Percentiles rank a stretch among this genome's conserved stretches.
Conservation (phyloP, 2,888 invertebrate genomes). For the Helobdella robusta region DNA sequence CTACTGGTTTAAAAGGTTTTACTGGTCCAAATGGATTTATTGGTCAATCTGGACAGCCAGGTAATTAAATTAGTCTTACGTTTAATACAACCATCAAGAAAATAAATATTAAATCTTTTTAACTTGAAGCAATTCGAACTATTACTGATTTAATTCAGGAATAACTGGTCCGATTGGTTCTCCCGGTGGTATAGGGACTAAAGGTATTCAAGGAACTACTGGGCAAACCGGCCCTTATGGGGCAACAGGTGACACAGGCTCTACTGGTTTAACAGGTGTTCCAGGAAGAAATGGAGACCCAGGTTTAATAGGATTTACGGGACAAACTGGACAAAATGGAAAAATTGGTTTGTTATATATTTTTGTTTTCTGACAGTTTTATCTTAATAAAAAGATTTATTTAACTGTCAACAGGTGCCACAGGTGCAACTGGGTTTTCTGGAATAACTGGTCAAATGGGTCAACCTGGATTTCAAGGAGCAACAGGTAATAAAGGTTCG, state of each 20-base stretch:
- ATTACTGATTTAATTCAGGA: too few species aligned
- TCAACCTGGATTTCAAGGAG: not conserved
- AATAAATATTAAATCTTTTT: too few species aligned
- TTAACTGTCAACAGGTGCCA: slow-evolving; percentile 26
- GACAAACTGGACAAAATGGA: slow-evolving; percentile 57
- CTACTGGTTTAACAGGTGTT: slow-evolving; percentile 22
- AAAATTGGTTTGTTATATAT: slow-evolving; percentile 34
- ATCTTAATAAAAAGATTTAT: not conserved
- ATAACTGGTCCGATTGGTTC: slow-evolving; percentile 20
- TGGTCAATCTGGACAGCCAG: slow-evolving; percentile 20
- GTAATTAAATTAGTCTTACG: too few species aligned
- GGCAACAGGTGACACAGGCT: slow-evolving; percentile 25
- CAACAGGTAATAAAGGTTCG: slow-evolving; percentile 8
- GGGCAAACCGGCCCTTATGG: slow-evolving; percentile 25
- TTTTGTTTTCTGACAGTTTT: not conserved
- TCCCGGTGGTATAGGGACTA: slow-evolving; percentile 24
- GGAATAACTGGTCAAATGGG: slow-evolving; percentile 27
- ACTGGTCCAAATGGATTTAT: slow-evolving; percentile 32
- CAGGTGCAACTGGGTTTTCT: slow-evolving; percentile 15
- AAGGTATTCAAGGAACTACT: slow-evolving; percentile 32
- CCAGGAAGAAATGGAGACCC: slow-evolving; percentile 29
- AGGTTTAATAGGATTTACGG: slow-evolving; percentile 24
- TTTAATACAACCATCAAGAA: too few species aligned
- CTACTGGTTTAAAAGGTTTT: slow-evolving; percentile 37
- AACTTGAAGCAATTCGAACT: too few species aligned